Conservation (phyloP, 2,113 vertebrate genomes). For the Eptesicus fuscus region DNA sequence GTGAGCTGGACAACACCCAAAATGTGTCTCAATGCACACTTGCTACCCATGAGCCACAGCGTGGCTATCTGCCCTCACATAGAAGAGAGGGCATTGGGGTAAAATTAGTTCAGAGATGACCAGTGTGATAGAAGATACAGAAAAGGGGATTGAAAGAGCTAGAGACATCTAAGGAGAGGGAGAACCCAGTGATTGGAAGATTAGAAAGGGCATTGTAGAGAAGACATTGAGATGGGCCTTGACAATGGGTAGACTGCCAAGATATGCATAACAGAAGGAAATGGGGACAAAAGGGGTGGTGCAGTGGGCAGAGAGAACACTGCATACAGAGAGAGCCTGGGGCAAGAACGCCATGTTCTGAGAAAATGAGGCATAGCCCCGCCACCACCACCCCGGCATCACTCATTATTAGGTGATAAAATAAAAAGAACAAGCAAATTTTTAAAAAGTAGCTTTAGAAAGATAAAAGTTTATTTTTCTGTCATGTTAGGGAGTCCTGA, state of each 20-base stretch:
- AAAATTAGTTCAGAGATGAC: neutral
- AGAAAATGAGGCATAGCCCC: neutral
- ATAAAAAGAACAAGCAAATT: neutral
- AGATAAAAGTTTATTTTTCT: neutral
- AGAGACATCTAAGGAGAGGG: neutral
- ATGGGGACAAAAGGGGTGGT: neutral
- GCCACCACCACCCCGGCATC: neutral
- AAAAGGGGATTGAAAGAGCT: neutral
- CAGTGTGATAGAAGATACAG: neutral
- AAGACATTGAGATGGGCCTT: neutral
- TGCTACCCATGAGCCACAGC: neutral
- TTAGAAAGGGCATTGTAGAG: neutral
- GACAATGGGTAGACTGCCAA: neutral
- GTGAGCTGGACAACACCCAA: neutral
- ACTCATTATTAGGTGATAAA: neutral
- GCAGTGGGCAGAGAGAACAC: neutral
- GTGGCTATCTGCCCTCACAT: neutral
- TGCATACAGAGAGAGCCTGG: neutral
- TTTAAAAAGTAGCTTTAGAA: neutral
- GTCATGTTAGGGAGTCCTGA: neutral
- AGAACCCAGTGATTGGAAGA: neutral
- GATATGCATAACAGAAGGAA: neutral
- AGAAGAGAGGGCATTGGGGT: neutral
- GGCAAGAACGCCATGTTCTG: neutral
- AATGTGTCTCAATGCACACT: neutral